Evolutionary conservation across 2,113 vertebrate species (phyloP), one percentile per base, ranked within the genome.

Genomic region (Phaethon lepturus): DNA sequence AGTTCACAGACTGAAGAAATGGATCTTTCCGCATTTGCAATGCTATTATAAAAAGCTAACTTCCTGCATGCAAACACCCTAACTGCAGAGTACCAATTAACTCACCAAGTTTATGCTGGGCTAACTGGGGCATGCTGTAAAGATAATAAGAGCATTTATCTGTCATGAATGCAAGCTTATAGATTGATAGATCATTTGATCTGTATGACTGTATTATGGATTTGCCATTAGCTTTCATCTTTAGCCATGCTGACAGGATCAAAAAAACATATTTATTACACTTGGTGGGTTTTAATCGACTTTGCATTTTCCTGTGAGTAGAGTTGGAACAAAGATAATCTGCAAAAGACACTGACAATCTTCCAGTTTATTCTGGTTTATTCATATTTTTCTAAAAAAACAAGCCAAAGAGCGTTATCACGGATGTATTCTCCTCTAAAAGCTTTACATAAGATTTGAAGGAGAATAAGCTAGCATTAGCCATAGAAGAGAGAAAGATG

Each of bases 141-240:
- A 91, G 62, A 86, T 93, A 94, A 86, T 62, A 92, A 95, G 44
- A 95, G 40, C 60, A 93, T 93, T 97, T 93, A 86, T 90, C 58
- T 91, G 35, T 85, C 91, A 79, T 53, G 73, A 93, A 89, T 85
- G 42, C 33, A 88, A 93, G 85, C 72, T 92, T 89, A 93, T 49
- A 83, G 74, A 87, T 31, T 78, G 86, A 90, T 76, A 93, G 81
- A 86, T 96, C 62, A 79, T 87, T 93, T 97, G 81, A 94, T 95
- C 78, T 93, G 24, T 91, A 55, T 75, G 88, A 83, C 72, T 94
- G 35, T 69, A 44, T 92, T 92, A 95, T 91, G 42, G 71, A 96
- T 96, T 93, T 95, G 77, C 73, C 86, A 93, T 93, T 88, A 88
- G 64, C 78, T 93, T 97, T 96, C 69, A 93, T 81, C 92, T 94